phyloP scores from a whole-genome alignment of 2,888 invertebrate genomes.

The Leptopilina syphax region DNA sequence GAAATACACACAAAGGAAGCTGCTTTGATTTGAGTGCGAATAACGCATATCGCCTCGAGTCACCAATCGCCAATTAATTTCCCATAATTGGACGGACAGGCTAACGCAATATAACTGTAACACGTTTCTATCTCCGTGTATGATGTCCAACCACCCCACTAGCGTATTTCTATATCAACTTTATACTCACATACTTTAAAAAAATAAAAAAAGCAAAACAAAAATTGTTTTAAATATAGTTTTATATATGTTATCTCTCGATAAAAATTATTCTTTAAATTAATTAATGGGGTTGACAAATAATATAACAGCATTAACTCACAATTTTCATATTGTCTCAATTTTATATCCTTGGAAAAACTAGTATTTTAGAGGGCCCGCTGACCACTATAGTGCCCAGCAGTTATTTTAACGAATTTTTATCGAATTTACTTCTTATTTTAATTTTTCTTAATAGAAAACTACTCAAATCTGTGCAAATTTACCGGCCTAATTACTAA shows the following conservation, averaged over 20 bases:
- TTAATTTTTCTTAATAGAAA: too few species aligned
- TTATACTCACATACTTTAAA: not conserved
- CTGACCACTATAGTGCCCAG: too few species aligned
- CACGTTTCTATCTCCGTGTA: slow-evolving; percentile 17
- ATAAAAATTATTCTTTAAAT: not conserved
- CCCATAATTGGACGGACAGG: slow-evolving; percentile 74
- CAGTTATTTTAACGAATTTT: too few species aligned
- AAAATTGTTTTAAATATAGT: too few species aligned
- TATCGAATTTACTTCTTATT: too few species aligned
- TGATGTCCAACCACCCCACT: slow-evolving; percentile 1
- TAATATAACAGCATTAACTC: too few species aligned
- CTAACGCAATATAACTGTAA: slow-evolving; percentile 44
- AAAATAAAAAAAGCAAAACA: not conserved
- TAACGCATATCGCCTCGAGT: slow-evolving; percentile 67
- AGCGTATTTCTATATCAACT: slow-evolving; percentile 18
- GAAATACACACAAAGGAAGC: slow-evolving; percentile 71
- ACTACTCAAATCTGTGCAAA: too few species aligned
- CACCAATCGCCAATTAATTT: slow-evolving; percentile 75
- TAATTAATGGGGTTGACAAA: not conserved
- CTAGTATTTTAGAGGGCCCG: too few species aligned
- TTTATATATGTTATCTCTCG: too few species aligned
- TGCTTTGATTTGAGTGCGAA: slow-evolving; percentile 66
- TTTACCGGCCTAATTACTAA: too few species aligned
- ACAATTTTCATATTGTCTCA: too few species aligned
- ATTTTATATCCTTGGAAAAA: too few species aligned